Evolutionary conservation across 2,113 vertebrate species (phyloP).

Genomic region (Perca fluviatilis): DNA sequence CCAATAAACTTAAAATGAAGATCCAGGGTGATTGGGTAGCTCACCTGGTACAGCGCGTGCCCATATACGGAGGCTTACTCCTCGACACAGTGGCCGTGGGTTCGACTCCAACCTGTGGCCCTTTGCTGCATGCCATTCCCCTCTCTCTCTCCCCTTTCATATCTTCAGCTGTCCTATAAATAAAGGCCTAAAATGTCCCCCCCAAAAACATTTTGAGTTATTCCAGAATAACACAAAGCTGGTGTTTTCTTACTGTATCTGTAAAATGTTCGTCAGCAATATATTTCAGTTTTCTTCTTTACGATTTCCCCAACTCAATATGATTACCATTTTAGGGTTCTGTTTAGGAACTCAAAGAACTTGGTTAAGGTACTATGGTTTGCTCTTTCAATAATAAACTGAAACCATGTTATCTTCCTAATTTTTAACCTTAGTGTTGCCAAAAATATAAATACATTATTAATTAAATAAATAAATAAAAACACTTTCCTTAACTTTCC

Average conservation of each 20-base stretch:
- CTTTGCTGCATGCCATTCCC: no score
- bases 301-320: background rate
- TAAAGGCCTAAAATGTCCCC: no score
- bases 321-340: background rate
- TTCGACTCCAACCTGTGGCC: no score
- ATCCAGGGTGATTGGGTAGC: no score
- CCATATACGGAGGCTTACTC: no score
- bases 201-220: background rate
- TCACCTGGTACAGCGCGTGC: no score
- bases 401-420: background rate
- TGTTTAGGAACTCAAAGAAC: background rate
- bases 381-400: background rate
- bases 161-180: no score
- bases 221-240: background rate
- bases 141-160: no score
- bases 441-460: background rate
- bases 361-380: background rate
- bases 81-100: no score
- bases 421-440: background rate
- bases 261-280: background rate
- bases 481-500: no score
- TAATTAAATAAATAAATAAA: background rate
- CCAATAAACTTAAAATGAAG: background rate
- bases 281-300: background rate
- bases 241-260: background rate